Evolutionary conservation across 2,113 vertebrate genomes (phyloP).

Genomic region (Nibea coibor): DNA sequence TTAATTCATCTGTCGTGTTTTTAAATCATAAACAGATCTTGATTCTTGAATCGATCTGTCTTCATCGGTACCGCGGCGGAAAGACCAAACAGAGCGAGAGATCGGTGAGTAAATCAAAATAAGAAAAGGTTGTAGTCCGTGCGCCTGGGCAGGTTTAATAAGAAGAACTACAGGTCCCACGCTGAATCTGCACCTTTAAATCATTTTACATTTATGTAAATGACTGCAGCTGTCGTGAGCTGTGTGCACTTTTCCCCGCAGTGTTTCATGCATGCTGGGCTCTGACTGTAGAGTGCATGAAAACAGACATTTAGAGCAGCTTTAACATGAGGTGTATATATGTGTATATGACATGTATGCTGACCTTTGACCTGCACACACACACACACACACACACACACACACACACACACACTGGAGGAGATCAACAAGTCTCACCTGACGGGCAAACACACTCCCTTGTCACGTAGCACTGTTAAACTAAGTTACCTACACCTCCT

Average conservation of each 20-base stretch:
- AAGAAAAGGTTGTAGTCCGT: background rate
- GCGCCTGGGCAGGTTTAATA: background rate
- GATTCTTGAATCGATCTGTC: no score
- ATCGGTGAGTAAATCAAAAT: background rate
- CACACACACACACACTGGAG: slow-evolving; percentile 7
- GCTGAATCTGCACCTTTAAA: background rate
- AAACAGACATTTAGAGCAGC: background rate
- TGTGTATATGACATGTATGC: no score
- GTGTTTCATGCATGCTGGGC: background rate
- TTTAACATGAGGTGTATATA: background rate
- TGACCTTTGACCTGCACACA: slow-evolving; percentile 25
- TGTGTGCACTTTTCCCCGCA: no score
- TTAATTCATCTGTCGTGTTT: no score
- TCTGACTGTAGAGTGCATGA: no score
- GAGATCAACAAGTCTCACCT: slow-evolving; percentile 46
- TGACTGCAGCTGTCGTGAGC: background rate
- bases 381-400: no score
- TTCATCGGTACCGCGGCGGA: background rate
- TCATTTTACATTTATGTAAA: background rate
- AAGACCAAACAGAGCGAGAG: background rate
- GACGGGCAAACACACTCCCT: background rate
- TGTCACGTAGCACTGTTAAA: background rate
- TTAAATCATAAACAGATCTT: no score
- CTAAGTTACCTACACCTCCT: background rate
- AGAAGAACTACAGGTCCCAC: no score